These are phyloP conservation scores for Battus philenor DNA, from an alignment of 1,140 invertebrate species.

Conservation along the genomic window DNA sequence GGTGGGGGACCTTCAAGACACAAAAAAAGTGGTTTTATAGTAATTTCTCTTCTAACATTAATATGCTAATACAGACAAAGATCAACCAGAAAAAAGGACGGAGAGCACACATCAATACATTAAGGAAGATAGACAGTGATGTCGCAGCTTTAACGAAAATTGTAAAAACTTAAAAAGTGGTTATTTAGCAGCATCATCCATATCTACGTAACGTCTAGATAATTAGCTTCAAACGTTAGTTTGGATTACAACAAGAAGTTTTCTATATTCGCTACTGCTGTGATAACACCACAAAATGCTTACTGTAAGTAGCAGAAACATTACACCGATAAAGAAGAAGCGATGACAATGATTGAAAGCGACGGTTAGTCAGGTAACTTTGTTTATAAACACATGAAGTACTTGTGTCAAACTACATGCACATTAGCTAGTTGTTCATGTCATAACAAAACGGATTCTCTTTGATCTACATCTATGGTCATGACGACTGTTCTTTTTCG, in stretches of 20 bases:
- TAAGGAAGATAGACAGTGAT: constrained; percentile 28
- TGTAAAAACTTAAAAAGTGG: constrained; percentile 19
- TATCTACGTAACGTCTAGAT: constrained; percentile 14
- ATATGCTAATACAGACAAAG: constrained; percentile 41
- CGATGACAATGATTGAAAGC: constrained; percentile 53
- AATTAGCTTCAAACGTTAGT: constrained; percentile 23
- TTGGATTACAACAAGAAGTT: constrained; percentile 34
- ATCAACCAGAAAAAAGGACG: constrained; percentile 45
- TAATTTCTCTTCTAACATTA: constrained; percentile 37
- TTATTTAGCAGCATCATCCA: constrained; percentile 6
- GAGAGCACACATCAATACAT: constrained; percentile 24
- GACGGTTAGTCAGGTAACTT: constrained; percentile 69
- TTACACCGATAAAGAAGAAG: constrained; percentile 31
- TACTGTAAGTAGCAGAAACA: constrained; percentile 46
- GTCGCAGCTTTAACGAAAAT: constrained; percentile 27
- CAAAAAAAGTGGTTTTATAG: constrained; percentile 69
- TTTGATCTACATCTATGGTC: constrained; percentile 66
- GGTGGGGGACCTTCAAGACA: constrained; percentile 76
- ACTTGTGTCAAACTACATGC: constrained; percentile 63
- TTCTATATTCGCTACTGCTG: constrained; percentile 6
- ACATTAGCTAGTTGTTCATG: constrained; percentile 49
- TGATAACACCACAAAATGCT: constrained; percentile 31
- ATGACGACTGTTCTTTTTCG: constrained; percentile 68
- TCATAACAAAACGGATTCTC: constrained; percentile 37
- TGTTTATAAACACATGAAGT: constrained; percentile 76